These are phyloP conservation scores for Nesometra sesokonis DNA, from an alignment of 35 echinoderm and acorn worm genomes.

Conservation along the genomic window DNA sequence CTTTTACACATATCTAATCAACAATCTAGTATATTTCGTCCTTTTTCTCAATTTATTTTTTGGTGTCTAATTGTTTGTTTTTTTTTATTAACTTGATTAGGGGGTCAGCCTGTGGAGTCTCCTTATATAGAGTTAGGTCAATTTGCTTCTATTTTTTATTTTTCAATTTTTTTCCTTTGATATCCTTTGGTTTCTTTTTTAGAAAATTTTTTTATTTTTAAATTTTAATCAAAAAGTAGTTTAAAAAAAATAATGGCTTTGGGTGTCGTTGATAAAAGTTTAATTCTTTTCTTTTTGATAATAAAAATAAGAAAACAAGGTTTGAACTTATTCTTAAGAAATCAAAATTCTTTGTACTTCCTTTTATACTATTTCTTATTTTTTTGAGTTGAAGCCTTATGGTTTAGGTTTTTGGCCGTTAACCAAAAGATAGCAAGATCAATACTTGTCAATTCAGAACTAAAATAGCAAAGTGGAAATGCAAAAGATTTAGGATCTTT, in stretches of 20 bases:
- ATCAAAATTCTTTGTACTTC: neutral
- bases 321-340: slow-evolving; percentile 23
- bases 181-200: neutral
- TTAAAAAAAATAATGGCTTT: slow-evolving; percentile 53
- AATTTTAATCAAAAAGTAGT: slow-evolving; percentile 27
- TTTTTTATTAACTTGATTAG: neutral
- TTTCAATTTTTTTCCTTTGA: neutral
- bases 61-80: neutral
- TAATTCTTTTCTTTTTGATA: slow-evolving; percentile 29
- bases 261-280: slow-evolving; percentile 39
- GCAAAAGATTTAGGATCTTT: no score
- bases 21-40: neutral
- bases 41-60: neutral
- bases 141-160: neutral
- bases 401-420: neutral
- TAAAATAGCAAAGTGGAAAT: no score
- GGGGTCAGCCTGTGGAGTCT: neutral
- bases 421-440: neutral
- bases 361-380: neutral
- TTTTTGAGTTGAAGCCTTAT: neutral
- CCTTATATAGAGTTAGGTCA: neutral
- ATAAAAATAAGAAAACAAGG: slow-evolving; percentile 13
- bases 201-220: no score
- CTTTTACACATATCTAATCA: slow-evolving; percentile 26
- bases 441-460: no score